Conservation (phyloP, 1,140 invertebrate species). For the Habropoda laboriosa region DNA sequence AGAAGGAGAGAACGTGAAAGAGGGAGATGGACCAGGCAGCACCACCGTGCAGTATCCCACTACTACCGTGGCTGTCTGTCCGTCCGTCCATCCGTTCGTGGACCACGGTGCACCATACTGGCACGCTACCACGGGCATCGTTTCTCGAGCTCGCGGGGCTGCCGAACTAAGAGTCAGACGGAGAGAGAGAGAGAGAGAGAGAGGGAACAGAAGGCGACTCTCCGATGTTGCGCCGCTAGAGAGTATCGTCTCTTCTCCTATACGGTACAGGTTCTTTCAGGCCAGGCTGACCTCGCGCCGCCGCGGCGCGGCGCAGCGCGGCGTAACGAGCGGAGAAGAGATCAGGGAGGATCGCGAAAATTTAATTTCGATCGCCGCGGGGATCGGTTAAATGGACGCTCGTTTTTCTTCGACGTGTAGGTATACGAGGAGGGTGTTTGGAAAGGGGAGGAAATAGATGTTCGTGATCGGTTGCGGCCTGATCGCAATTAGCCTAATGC, state of each 20-base stretch:
- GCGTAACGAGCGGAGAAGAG: slow-evolving; percentile 45
- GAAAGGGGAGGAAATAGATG: background rate
- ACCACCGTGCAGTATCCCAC: slow-evolving; percentile 71
- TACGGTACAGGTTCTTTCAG: slow-evolving; percentile 54
- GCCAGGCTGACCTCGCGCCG: slow-evolving; percentile 37
- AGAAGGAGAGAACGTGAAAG: slow-evolving; percentile 26
- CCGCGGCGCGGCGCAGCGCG: too few species aligned
- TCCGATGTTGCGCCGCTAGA: slow-evolving; percentile 23
- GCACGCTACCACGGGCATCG: slow-evolving; percentile 60
- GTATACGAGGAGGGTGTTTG: background rate
- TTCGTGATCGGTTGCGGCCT: background rate
- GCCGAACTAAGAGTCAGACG: background rate
- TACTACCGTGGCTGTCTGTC: slow-evolving; percentile 68
- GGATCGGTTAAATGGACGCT: slow-evolving; percentile 26
- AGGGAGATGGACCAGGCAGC: slow-evolving; percentile 57
- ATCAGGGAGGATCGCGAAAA: slow-evolving; percentile 48
- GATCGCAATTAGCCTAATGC: slow-evolving; percentile 34
- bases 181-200: slow-evolving; percentile 8
- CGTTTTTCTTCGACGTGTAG: slow-evolving; percentile 24
- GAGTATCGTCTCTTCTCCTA: background rate
- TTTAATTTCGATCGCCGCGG: slow-evolving; percentile 53
- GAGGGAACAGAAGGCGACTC: background rate
- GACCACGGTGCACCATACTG: slow-evolving; percentile 62
- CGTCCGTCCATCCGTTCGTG: slow-evolving; percentile 63
- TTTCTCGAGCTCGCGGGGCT: slow-evolving; percentile 28